Evolutionary conservation across 2,113 vertebrate genomes (phyloP).

Genomic region (Barbus barbus): DNA sequence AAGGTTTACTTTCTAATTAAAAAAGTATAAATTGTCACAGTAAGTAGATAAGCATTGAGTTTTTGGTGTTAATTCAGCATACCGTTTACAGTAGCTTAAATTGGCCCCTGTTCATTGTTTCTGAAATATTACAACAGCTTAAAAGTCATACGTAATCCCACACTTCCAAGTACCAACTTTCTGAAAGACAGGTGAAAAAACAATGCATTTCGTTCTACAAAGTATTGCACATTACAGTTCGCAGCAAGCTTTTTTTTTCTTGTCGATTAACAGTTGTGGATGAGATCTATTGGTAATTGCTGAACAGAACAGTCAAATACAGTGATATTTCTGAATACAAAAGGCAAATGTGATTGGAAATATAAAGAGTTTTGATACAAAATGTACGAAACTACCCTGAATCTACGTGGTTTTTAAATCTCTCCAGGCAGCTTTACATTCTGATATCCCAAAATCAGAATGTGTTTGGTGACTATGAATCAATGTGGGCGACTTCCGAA

Average conservation of each 20-base stretch:
- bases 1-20: conserved; percentile 13
- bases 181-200: conserved; percentile 61
- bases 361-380: conserved; percentile 51
- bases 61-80: conserved; percentile 43
- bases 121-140: conserved; percentile 22
- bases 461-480: neutral
- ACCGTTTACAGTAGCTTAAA: conserved; percentile 29
- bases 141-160: conserved; percentile 28
- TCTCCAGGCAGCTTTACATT: conserved; percentile 22
- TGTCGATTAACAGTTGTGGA: conserved; percentile 66
- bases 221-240: conserved; percentile 75
- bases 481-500: too few species aligned
- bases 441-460: conserved; percentile 22
- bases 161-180: conserved; percentile 57
- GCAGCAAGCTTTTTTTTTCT: conserved; percentile 55
- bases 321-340: conserved; percentile 70
- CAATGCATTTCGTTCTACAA: conserved; percentile 66
- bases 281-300: conserved; percentile 53
- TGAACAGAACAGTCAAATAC: conserved; percentile 64
- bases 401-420: conserved; percentile 16
- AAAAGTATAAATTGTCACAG: conserved; percentile 46
- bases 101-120: conserved; percentile 59
- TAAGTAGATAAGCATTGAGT: conserved; percentile 36
- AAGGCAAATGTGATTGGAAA: conserved; percentile 71
- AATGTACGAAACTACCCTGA: conserved; percentile 16